phyloP scores from a whole-genome alignment of 2,113 vertebrate species.

The Tychaedon coryphoeus region DNA sequence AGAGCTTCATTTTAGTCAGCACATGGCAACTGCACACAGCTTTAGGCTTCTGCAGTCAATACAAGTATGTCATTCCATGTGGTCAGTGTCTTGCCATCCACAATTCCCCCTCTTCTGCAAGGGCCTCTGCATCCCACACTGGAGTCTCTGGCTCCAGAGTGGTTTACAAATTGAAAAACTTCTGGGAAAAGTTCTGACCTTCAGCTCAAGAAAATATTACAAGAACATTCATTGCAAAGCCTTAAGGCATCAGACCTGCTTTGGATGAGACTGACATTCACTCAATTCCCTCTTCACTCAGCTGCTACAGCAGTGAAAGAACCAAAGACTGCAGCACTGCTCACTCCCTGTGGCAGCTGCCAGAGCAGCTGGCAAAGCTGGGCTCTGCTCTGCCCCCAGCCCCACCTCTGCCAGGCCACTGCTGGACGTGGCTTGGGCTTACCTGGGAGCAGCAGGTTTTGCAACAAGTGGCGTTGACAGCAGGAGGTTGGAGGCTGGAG shows the following conservation, averaged over 20 bases:
- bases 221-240: rapidly evolving
- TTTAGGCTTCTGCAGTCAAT: background rate
- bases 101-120: background rate
- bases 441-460: slow-evolving; percentile 19
- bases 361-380: background rate
- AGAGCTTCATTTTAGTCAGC: background rate
- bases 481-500: background rate
- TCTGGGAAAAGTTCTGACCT: background rate
- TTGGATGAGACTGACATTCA: background rate
- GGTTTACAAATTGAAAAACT: background rate
- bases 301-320: background rate
- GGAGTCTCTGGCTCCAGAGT: background rate
- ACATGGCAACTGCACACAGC: background rate
- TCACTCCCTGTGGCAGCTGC: background rate
- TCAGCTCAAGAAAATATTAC: background rate
- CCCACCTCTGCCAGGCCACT: background rate
- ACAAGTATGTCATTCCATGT: background rate
- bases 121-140: background rate
- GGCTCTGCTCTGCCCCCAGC: background rate
- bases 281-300: background rate
- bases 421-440: background rate
- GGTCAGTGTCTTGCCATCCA: background rate
- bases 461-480: background rate
- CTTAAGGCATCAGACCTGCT: background rate
- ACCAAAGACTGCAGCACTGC: background rate